These are phyloP conservation scores for Hartigia nigra DNA, from an alignment of 2,888 invertebrate genomes.

Conservation along the genomic window DNA sequence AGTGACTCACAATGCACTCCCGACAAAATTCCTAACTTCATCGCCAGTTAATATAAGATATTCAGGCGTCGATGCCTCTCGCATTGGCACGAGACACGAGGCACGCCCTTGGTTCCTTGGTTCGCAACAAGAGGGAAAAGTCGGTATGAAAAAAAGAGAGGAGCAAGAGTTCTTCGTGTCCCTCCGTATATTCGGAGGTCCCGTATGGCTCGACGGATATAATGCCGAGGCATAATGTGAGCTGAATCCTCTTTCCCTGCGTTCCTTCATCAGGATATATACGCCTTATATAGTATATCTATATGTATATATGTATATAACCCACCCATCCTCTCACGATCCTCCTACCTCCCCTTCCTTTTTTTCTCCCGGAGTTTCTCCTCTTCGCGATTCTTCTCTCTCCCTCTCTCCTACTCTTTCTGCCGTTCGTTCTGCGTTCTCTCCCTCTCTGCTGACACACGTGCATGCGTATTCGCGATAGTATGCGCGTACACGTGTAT, in stretches of 20 bases:
- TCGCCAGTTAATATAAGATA: background rate
- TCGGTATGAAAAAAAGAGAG: conserved; percentile 13
- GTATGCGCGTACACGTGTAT: background rate
- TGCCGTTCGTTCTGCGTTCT: conserved; percentile 10
- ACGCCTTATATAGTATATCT: background rate
- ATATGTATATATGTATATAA: background rate
- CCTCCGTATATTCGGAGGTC: conserved; percentile 24
- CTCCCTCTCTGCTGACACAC: background rate
- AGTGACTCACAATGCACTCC: background rate
- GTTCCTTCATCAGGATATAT: background rate
- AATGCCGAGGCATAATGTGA: conserved; percentile 40
- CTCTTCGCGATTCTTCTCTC: background rate
- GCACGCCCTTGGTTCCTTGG: conserved; percentile 6
- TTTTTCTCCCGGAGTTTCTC: background rate
- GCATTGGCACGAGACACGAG: background rate
- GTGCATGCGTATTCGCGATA: background rate
- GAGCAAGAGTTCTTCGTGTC: conserved; percentile 15
- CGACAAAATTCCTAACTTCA: background rate
- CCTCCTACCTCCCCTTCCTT: background rate
- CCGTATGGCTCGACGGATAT: conserved; percentile 30
- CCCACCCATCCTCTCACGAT: background rate
- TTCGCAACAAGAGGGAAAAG: conserved; percentile 12
- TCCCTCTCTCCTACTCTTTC: conserved; percentile 23
- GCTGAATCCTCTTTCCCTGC: conserved; percentile 23
- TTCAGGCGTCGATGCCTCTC: background rate